A percentile compares a stretch with the other conserved stretches of the same genome.
phyloP scores from a whole-genome alignment of 2,113 vertebrate genomes.

The Nerophis ophidion region DNA sequence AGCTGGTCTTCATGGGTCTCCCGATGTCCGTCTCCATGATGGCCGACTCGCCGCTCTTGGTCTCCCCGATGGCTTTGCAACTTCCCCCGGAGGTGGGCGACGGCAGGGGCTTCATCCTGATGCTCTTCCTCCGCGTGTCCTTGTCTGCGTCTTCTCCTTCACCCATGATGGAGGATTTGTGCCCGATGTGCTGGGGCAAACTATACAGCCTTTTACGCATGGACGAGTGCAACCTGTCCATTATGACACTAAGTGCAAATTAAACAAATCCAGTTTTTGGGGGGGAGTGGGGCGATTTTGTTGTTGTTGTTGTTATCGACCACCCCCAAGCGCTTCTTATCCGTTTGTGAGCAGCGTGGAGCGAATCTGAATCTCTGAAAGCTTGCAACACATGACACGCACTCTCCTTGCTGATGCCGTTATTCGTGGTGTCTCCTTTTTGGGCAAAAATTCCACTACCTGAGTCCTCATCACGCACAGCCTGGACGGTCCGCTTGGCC shows the following conservation, averaged over 20 bases:
- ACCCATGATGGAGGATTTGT: constrained; percentile 89
- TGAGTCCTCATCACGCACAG: constrained; percentile 62
- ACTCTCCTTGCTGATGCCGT: constrained; percentile 24
- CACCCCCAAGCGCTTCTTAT: constrained; percentile 54
- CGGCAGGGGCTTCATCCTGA: constrained; percentile 87
- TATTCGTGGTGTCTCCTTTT: constrained; percentile 16
- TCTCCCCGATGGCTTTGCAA: constrained; percentile 68
- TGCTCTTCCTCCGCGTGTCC: constrained; percentile 89
- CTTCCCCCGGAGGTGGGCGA: constrained; percentile 75
- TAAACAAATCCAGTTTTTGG: constrained; percentile 40
- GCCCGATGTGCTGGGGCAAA: constrained; percentile 93
- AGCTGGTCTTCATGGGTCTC: constrained; percentile 81
- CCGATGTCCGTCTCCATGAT: constrained; percentile 82
- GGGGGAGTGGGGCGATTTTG: constrained; percentile 31
- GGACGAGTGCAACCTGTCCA: constrained; percentile 93
- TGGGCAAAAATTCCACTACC: constrained; percentile 47
- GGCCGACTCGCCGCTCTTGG: constrained; percentile 69
- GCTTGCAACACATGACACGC: constrained; percentile 63
- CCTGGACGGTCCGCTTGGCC: constrained; percentile 51
- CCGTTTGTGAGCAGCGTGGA: constrained; percentile 60
- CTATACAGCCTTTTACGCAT: constrained; percentile 99
- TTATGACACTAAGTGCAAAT: constrained; percentile 70
- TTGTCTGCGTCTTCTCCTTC: constrained; percentile 84
- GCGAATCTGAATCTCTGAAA: constrained; percentile 65
- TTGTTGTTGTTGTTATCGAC: constrained; percentile 26